Percentiles rank a stretch among this genome's conserved stretches.
phyloP scores from a whole-genome alignment of 1,140 invertebrate species.

The Eurosta solidaginis region DNA sequence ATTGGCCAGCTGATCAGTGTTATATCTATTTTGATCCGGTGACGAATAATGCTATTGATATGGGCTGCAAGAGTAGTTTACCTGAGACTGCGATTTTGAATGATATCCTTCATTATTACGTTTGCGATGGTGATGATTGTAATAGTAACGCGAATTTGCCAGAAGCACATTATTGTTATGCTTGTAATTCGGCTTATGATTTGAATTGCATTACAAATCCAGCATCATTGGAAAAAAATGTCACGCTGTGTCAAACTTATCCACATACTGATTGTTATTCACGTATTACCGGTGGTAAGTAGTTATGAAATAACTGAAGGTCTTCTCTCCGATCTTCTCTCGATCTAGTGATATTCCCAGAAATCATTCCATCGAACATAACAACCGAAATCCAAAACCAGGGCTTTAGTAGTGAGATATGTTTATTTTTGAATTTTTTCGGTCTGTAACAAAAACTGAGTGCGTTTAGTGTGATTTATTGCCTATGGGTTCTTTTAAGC shows the following conservation, averaged over 20 bases:
- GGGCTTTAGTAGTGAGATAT: too few relatives aligned
- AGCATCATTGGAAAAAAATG: background rate
- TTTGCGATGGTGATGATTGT: constrained; percentile 35
- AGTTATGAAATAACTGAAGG: background rate
- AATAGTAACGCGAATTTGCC: constrained; percentile 31
- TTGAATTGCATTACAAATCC: constrained; percentile 30
- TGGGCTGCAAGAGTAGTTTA: constrained; percentile 33
- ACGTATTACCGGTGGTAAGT: constrained; percentile 31
- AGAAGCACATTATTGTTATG: constrained; percentile 25
- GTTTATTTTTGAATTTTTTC: too few relatives aligned
- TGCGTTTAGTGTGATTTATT: too few relatives aligned
- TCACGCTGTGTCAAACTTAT: constrained; percentile 17
- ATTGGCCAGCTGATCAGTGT: constrained; percentile 25
- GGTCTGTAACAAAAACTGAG: too few relatives aligned
- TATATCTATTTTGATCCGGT: constrained; percentile 34
- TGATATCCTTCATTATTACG: constrained; percentile 25
- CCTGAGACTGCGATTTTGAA: background rate
- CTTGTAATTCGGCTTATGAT: constrained; percentile 32
- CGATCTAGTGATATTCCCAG: too few relatives aligned
- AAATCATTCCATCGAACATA: too few relatives aligned
- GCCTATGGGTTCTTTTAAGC: too few relatives aligned
- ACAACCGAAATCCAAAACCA: too few relatives aligned
- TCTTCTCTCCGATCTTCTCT: background rate
- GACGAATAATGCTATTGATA: constrained; percentile 2
- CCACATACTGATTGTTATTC: constrained; percentile 34